phyloP scores from a whole-genome alignment of 2,797 vertebrate species.

The Neosalanx taihuensis region DNA sequence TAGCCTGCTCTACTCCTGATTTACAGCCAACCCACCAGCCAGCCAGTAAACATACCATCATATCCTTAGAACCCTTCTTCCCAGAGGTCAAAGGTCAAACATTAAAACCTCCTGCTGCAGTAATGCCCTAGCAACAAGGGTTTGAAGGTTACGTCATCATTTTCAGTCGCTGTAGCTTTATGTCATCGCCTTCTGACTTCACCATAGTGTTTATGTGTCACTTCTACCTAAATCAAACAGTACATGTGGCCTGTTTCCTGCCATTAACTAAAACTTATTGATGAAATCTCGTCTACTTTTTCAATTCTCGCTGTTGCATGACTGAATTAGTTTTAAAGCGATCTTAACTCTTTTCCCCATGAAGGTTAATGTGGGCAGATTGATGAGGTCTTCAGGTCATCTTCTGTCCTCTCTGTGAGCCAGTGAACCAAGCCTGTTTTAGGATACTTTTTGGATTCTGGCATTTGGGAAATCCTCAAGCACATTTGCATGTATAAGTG shows the following conservation, averaged over 20 bases:
- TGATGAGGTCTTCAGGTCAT: background rate
- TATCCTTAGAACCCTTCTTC: background rate
- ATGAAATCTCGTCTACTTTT: no score
- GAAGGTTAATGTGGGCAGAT: background rate
- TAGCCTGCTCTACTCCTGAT: background rate
- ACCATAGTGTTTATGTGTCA: background rate
- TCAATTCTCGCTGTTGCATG: slow-evolving; percentile 8
- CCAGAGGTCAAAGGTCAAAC: slow-evolving; percentile 8
- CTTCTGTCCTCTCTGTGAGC: background rate
- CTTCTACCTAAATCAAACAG: background rate
- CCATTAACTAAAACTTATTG: background rate
- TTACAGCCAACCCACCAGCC: slow-evolving; percentile 5
- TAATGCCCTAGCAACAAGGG: slow-evolving; percentile 29
- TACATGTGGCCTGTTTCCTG: background rate
- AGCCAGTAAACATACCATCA: background rate
- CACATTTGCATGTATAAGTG: background rate
- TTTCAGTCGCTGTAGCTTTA: background rate
- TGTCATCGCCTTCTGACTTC: slow-evolving; percentile 1
- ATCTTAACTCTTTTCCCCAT: slow-evolving; percentile 2
- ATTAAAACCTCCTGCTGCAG: slow-evolving; percentile 14
- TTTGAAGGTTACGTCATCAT: slow-evolving; percentile 15
- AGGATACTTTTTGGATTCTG: background rate
- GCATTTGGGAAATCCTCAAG: background rate
- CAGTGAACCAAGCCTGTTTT: background rate
- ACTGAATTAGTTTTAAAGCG: slow-evolving; percentile 21